Base-by-base conservation (phyloP, 2,113 vertebrate species). In the Trogon melanurus region DNA sequence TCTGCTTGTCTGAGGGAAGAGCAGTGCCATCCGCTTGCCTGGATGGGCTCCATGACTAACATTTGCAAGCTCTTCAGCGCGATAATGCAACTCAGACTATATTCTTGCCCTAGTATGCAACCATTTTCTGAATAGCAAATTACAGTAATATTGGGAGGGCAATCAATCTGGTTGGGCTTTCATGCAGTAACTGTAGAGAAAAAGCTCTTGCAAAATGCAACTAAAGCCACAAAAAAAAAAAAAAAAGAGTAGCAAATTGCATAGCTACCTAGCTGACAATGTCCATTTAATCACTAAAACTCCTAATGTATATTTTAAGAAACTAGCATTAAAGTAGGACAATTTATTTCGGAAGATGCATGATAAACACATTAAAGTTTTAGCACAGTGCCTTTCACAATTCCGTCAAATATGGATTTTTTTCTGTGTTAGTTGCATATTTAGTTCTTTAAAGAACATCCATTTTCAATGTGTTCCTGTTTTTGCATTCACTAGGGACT, bases 291-390 rank as follows among this genome's bases (percentile, higher is more conserved):
- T 81, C 76, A 44, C 25, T 88, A 57, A 84, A 86, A 65, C 11
- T 92, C 48, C 61, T 92, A 89, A 92, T 74, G 57, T 50, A 89
- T 94, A 92, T 89, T 94, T 96, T 81, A 96, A 95, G 85, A 95
- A 96, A 95, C 16, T 2, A 41, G 13, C 50, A 61, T 92, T 97
- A 75, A 94, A 94, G 88, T 84, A 94, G 83, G 93, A 91, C 79
- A 95, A 91, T 93, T 94, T 94, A 86, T 96, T 96, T 96, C 84
- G 61, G 90, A 92, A 92, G 65, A 86, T 65, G 82, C 65, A 64
- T 53, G 88, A 94, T 75, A 94, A 95, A 81, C 79, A 84, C 95
- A 97, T 97, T 96, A 94, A 96, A 92, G 10, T 96, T 97, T 96
- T 69, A 97, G 38, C 44, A 95, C 0, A 0, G 17, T 88, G 83